phyloP scores from a whole-genome alignment of 2,113 vertebrate species.

The Python bivittatus region DNA sequence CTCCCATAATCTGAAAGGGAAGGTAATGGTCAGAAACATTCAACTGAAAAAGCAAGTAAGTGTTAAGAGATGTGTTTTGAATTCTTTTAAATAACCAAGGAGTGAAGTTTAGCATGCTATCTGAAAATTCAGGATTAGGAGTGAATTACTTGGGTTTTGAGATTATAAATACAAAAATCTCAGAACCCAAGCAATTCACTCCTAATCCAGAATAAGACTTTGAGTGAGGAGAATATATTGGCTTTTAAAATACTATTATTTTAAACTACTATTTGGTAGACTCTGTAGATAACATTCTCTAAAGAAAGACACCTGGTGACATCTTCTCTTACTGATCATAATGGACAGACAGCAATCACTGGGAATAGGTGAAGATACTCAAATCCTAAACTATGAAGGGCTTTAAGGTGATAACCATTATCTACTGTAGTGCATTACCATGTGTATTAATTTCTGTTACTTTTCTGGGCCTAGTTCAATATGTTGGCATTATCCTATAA shows the following conservation, averaged over 20 bases:
- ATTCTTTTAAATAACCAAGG: background rate
- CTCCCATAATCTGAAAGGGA: slow-evolving; percentile 62
- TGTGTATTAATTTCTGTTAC: background rate
- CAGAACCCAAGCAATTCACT: no score
- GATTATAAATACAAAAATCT: background rate
- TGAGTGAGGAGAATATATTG: background rate
- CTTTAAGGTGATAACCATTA: background rate
- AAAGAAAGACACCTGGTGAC: background rate
- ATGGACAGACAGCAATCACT: background rate
- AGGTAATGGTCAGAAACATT: background rate
- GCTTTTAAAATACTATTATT: background rate
- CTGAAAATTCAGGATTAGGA: background rate
- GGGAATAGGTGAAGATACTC: background rate
- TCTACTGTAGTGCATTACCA: background rate
- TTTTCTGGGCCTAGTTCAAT: background rate
- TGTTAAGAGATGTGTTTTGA: background rate
- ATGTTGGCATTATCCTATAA: background rate
- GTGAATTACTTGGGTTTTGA: background rate
- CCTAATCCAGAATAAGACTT: no score
- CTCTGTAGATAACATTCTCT: background rate
- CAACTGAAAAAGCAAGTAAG: background rate
- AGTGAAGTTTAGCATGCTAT: background rate
- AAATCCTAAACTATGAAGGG: background rate
- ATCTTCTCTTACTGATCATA: background rate
- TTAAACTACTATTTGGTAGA: background rate